Base-by-base conservation (phyloP, 2,113 vertebrate species). In the Cyprinodon variegatus region DNA sequence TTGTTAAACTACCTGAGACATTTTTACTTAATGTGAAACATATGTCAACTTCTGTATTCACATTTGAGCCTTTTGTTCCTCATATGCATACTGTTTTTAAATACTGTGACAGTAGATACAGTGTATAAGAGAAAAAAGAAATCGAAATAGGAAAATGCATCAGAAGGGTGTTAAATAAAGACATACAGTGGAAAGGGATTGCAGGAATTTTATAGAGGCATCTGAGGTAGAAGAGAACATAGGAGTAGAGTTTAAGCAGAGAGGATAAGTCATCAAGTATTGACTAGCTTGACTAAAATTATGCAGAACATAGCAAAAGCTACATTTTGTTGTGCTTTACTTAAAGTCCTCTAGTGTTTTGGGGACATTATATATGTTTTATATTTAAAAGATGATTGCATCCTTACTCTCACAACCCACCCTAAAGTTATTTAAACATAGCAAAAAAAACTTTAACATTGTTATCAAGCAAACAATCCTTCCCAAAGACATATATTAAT, bases 261-360 rank as follows among this genome's bases (percentile, higher is more conserved):
- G 61, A 74, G 40, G 70, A 72, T 83, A 79, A 76, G 79, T 83
- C 64, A 69, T 70, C 75, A 59, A 36, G 61, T 67, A 50, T 71
- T 72, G 75, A 78, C 71, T 60, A 83, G 74, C 83, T 74, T 82
- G 66, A 76, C 22, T 67, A 77, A 81, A 74, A 87, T 77, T 78
- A 89, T 86, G 68, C 78, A 82, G 68, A n/a, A 6, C 50, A 36
- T 12, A 15, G 41, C 29, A 29, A 29, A 29, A 29, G 29, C 29
- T 29, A 29, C 29, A 29, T 29, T 29, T 29, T 2, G 29, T 29
- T 29, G 29, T 29, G 29, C 29, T 29, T 29, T 29, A 29, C 29
- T 29, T 29, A 29, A 29, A 29, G 29, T 2, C 29, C 29, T 29
- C 29, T 29, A 29, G 29, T 29, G 29, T 29, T 29, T 29, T 29